Conservation (phyloP, 2,113 vertebrate species). For the Pimephales promelas region DNA sequence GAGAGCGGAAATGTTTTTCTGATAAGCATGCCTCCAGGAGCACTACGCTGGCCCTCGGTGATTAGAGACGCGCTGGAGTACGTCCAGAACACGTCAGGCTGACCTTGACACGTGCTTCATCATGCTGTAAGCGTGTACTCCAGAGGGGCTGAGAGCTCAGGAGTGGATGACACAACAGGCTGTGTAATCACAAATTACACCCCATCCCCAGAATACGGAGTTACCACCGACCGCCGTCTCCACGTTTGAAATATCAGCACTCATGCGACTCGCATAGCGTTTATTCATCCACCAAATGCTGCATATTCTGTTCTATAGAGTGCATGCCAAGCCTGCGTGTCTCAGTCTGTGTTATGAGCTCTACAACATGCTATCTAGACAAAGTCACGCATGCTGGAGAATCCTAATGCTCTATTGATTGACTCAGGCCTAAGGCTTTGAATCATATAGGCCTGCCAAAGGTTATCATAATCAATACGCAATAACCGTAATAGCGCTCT, state of each 20-base stretch:
- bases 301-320: neutral
- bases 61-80: constrained; percentile 40
- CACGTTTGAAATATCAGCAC: neutral
- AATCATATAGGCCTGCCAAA: constrained; percentile 45
- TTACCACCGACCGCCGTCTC: neutral
- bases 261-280: neutral
- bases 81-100: constrained; percentile 49
- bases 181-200: constrained; percentile 50
- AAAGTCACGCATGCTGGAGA: constrained; percentile 41
- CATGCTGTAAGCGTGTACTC: constrained; percentile 49
- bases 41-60: constrained; percentile 2
- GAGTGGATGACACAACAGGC: constrained; percentile 45
- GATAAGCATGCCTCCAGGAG: constrained; percentile 37
- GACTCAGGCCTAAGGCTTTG: constrained; percentile 29
- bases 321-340: constrained; percentile 29
- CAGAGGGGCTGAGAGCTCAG: constrained; percentile 45
- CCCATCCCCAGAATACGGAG: neutral
- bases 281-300: constrained; percentile 7
- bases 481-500: constrained; percentile 50
- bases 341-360: constrained; percentile 28
- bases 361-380: constrained; percentile 34
- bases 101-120: constrained; percentile 53
- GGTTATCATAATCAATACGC: constrained; percentile 55
- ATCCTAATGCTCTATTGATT: constrained; percentile 57
- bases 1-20: constrained; percentile 39